Conservation (phyloP, 2,888 invertebrate species). For the Mythimna pallens region DNA sequence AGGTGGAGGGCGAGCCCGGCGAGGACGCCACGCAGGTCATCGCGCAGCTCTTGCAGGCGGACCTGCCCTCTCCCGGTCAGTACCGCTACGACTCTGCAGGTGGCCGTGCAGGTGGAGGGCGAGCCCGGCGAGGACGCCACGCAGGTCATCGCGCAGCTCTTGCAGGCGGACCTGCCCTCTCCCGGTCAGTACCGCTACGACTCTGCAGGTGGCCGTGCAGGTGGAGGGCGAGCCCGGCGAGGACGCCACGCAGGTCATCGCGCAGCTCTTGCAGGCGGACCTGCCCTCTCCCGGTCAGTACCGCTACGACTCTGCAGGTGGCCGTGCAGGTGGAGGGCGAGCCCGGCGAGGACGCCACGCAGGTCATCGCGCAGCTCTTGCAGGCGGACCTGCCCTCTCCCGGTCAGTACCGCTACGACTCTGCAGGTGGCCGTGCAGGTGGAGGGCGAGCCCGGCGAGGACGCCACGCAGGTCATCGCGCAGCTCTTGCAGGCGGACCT, state of each 20-base stretch:
- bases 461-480: constrained; percentile 95
- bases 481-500: constrained; percentile 96
- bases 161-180: constrained; percentile 95
- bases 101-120: constrained; percentile 89
- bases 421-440: constrained; percentile 88
- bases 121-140: constrained; percentile 92
- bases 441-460: constrained; percentile 90
- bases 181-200: constrained; percentile 88
- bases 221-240: constrained; percentile 90
- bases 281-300: constrained; percentile 93
- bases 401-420: no score
- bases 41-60: constrained; percentile 96
- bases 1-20: constrained; percentile 89
- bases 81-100: constrained; percentile 70
- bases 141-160: constrained; percentile 96
- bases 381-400: no score
- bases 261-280: constrained; percentile 96
- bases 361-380: no score
- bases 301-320: constrained; percentile 70
- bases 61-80: constrained; percentile 94
- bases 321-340: constrained; percentile 91
- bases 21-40: constrained; percentile 95
- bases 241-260: constrained; percentile 95
- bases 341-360: no score
- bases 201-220: constrained; percentile 86